phyloP scores from a whole-genome alignment of 2,113 vertebrate genomes.

The Erpornis zantholeuca region DNA sequence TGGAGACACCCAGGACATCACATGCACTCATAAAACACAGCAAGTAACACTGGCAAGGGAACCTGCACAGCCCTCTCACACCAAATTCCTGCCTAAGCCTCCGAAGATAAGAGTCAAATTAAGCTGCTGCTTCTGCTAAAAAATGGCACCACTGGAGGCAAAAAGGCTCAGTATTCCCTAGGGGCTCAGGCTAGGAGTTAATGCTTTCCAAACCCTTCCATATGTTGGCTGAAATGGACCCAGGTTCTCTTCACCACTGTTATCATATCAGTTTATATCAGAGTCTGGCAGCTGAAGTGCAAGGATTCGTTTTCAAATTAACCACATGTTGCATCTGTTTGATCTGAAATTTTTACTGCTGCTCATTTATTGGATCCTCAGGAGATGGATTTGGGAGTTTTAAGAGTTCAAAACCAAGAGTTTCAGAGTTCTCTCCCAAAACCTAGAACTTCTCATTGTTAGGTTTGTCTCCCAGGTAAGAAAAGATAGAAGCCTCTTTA shows the following conservation, averaged over 20 bases:
- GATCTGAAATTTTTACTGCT: neutral
- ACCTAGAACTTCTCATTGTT: neutral
- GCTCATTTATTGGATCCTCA: neutral
- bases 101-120: conserved; percentile 12
- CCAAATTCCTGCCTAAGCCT: conserved; percentile 4
- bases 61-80: neutral
- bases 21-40: neutral
- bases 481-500: neutral
- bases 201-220: neutral
- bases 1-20: neutral
- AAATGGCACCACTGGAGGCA: neutral
- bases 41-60: neutral
- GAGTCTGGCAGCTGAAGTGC: neutral
- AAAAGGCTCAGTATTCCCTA: neutral
- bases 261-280: neutral
- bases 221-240: neutral
- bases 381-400: neutral
- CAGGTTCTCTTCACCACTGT: neutral
- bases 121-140: neutral
- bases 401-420: neutral
- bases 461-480: neutral
- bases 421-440: neutral
- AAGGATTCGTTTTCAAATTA: neutral
- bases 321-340: neutral
- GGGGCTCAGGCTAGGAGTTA: neutral